Percentiles rank a stretch among this genome's conserved stretches.
Conservation (phyloP, 2,888 invertebrate genomes). For the Boloria selene region DNA sequence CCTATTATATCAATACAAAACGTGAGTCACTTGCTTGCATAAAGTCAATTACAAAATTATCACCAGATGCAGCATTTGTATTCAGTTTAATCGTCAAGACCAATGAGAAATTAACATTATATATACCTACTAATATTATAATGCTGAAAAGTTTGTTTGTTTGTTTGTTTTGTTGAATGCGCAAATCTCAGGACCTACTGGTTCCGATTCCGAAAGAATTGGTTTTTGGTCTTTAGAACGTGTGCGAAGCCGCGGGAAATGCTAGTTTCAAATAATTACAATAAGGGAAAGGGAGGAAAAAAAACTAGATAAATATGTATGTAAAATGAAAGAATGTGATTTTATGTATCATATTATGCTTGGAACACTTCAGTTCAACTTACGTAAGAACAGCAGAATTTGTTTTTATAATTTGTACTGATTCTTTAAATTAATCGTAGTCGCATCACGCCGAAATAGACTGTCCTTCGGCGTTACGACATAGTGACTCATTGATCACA, state of each 20-base stretch:
- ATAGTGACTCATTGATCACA: conserved; percentile 71
- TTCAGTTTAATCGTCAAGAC: conserved; percentile 3
- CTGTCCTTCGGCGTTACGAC: conserved; percentile 71
- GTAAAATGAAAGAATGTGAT: background rate
- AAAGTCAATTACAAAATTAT: background rate
- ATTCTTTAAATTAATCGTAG: conserved; percentile 59
- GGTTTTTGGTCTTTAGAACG: too few relatives aligned
- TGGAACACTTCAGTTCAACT: conserved; percentile 5
- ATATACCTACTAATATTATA: too few relatives aligned
- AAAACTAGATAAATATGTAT: background rate
- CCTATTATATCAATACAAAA: background rate
- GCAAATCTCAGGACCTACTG: too few relatives aligned
- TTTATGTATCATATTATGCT: background rate
- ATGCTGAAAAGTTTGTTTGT: too few relatives aligned
- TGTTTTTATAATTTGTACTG: conserved; percentile 34
- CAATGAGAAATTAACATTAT: background rate
- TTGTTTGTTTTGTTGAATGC: too few relatives aligned
- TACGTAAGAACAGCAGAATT: background rate
- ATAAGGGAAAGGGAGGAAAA: background rate
- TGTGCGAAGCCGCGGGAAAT: too few relatives aligned
- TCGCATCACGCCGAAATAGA: conserved; percentile 78
- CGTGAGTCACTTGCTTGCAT: conserved; percentile 6
- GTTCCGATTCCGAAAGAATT: too few relatives aligned
- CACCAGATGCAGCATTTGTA: conserved; percentile 7
- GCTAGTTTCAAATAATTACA: too few relatives aligned